phyloP scores from a whole-genome alignment of 2,797 vertebrate species.

The Pterois miles region DNA sequence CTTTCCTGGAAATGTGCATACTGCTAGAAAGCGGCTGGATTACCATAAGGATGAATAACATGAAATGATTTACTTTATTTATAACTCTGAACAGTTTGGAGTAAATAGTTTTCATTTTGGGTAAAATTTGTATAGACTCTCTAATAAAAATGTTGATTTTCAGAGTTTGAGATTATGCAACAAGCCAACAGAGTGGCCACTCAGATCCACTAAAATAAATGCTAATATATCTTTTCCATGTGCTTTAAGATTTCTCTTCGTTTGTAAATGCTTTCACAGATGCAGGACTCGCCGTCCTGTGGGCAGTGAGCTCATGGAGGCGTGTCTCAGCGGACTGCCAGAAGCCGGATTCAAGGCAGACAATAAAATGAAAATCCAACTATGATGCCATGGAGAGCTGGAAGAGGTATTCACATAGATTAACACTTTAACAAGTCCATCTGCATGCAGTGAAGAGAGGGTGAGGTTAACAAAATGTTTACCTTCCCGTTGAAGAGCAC shows the following conservation, averaged over 20 bases:
- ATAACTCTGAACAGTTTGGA: background rate
- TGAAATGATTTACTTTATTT: background rate
- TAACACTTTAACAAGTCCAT: slow-evolving; percentile 5
- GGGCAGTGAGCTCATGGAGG: slow-evolving; percentile 64
- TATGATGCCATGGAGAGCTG: slow-evolving; percentile 48
- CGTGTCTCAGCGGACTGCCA: slow-evolving; percentile 42
- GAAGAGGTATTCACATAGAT: slow-evolving; percentile 17
- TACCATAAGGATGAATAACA: background rate
- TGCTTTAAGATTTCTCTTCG: slow-evolving; percentile 28
- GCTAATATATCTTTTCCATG: slow-evolving; percentile 56
- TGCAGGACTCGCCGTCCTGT: slow-evolving; percentile 36
- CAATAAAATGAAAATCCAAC: slow-evolving; percentile 52
- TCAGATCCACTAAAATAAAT: slow-evolving; percentile 48
- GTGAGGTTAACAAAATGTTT: background rate
- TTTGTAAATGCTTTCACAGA: slow-evolving; percentile 54
- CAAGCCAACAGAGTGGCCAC: slow-evolving; percentile 15
- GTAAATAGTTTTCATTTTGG: slow-evolving; percentile 13
- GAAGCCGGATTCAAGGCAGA: slow-evolving; percentile 25
- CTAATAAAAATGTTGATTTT: background rate
- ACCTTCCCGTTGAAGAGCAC: background rate
- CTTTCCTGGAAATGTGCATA: slow-evolving; percentile 25
- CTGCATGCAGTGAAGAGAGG: background rate
- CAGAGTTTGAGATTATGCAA: slow-evolving; percentile 49
- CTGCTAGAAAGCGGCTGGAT: background rate
- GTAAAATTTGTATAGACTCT: background rate